Base-by-base conservation (phyloP, 2,113 vertebrate genomes). In the Pseudopodoces humilis region DNA sequence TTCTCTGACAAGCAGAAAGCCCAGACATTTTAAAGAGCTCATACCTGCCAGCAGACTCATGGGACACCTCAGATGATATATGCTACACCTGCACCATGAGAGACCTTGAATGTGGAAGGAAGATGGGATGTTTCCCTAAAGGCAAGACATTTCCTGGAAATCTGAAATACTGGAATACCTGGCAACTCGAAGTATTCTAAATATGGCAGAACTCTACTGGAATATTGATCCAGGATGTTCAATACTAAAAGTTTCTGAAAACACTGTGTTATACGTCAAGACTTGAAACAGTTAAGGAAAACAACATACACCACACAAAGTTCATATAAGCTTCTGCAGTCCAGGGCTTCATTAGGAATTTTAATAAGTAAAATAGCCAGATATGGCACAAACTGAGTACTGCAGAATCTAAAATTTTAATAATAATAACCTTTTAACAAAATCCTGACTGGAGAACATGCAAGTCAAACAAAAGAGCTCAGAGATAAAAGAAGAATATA, bases 401-500 rank as follows among this genome's bases (percentile, higher is more conserved):
- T 77, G 30, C 19, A 64, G 37, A 89, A 63, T 4, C 16, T 70
- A 65, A 43, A 31, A 69, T 70, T 30, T 80, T 62, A 75, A 24
- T 69, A 43, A 25, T 28, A 78, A 49, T 19, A 46, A 44, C 11
- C 7, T 70, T 49, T 22, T 74, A 83, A 86, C 18, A 92, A 72
- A 94, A 59, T 39, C 39, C 43, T 83, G 43, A 88, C 35, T 35
- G 9, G 31, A 80, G 15, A 86, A 15, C 25, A 65, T 2, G 7
- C 18, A 86, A 74, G 35, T 63, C 0, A 0, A 43, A 88, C 0
- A 0, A 43, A 88, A 74, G 27, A 74, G 28, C 35, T 88, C 41
- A 47, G 5, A 46, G 24, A 8, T 55, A 6, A 86, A 80, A 69
- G 41, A 81, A 52, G 35, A 93, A 64, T 18, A 52, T 10, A 58